Evolutionary conservation across 2,797 vertebrate species (phyloP), one percentile per base, ranked within the genome.

Genomic region (Cynopterus sphinx): DNA sequence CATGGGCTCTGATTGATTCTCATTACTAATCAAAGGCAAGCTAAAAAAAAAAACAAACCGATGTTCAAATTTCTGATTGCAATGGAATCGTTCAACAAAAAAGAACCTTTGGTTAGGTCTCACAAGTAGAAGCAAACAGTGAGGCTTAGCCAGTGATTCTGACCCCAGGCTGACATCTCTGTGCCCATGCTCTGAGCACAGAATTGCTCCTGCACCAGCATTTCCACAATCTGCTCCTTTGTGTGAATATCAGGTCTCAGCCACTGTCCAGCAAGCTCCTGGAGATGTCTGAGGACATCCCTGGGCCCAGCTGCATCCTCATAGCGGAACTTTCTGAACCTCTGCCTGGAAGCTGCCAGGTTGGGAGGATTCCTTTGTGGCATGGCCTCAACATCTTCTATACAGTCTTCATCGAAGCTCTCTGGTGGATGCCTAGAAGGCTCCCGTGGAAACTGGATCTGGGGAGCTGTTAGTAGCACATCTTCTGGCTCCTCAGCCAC

Each of bases 1-100:
- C 78, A 33, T 13, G n/a, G 61, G 78, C 87, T 79, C 41, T 68
- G 70, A 82, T 31, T 19, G n/a, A 85, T 84, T 94, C 51, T 94
- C 91, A 71, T 93, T 57, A 95, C 53, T n/a, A 91, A 75, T 74
- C 74, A 90, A 96, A 97, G 73, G 21, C 57, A 92, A 97, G 75
- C 71, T 94, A 81, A 96, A 49, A 86, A 87, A 93, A 61, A 46
- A 49, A 49, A 49, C 13, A 49, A 93, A 57, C 0, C 0, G 39
- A 67, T 9, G 63, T 63, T 93, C 95, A 75, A 51, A 83, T 81
- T 94, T 94, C 91, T 5, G 12, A 79, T 55, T 39, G 24, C 22
- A 28, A 17, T 1, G 61, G 61, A 31, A 61, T 83, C 68, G 41
- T 49, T 36, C 77, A 49, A 41, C 73, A 61, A 73, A 68, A 79